Percentiles rank a stretch among this genome's conserved stretches.
Conservation (phyloP, 2,113 vertebrate genomes). For the Chaenocephalus aceratus region DNA sequence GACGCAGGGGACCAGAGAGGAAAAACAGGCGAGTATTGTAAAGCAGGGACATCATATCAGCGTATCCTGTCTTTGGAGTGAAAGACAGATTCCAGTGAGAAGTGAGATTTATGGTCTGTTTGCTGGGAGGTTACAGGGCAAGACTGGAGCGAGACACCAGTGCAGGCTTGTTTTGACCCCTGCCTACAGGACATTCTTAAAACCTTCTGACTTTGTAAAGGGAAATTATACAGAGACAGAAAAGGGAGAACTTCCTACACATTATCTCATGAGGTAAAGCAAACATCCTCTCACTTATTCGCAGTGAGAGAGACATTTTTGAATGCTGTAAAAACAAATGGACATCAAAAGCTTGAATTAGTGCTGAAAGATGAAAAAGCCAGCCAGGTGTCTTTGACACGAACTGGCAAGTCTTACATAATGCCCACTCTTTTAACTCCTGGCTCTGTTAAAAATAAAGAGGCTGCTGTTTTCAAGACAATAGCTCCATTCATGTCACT, state of each 20-base stretch:
- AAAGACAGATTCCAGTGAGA: constrained; percentile 40
- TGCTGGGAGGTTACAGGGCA: constrained; percentile 26
- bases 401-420: constrained; percentile 22
- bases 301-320: background rate
- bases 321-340: background rate
- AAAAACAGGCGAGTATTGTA: constrained; percentile 70
- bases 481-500: constrained; percentile 63
- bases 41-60: constrained; percentile 65
- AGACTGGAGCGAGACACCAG: constrained; percentile 17
- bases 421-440: constrained; percentile 58
- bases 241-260: background rate
- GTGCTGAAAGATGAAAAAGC: constrained; percentile 2
- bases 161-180: constrained; percentile 9
- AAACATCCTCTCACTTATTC: background rate
- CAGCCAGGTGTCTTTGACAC: constrained; percentile 36
- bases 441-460: constrained; percentile 66
- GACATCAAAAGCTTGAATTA: constrained; percentile 18
- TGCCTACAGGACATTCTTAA: background rate
- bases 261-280: background rate
- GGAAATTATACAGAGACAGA: background rate
- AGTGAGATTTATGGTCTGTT: constrained; percentile 52
- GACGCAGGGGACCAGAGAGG: constrained; percentile 17
- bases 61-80: constrained; percentile 31
- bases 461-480: constrained; percentile 69
- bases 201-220: background rate